Conservation (phyloP, 2,888 invertebrate genomes). For the Caenorhabditis sulstoni region DNA sequence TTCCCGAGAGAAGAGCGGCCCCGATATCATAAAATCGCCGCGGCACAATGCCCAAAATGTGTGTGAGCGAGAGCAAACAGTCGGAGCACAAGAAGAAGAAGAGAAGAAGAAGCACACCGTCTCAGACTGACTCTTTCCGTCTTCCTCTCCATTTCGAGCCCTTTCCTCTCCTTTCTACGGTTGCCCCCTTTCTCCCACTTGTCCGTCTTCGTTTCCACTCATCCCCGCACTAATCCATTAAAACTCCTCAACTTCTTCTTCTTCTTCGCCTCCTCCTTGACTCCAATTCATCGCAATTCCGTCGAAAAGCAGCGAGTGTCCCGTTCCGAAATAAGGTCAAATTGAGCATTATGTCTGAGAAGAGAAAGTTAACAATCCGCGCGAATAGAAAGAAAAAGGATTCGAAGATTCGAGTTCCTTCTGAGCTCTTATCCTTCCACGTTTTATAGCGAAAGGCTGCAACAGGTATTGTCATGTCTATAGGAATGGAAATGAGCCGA, state of each 20-base stretch:
- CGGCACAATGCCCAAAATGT: conserved; percentile 50
- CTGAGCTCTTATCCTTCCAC: too few species aligned
- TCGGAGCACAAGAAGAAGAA: conserved; percentile 6
- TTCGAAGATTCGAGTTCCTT: too few species aligned
- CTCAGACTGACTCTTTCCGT: conserved; percentile 12
- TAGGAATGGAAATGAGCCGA: too few species aligned
- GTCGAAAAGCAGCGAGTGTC: not conserved
- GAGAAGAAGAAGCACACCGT: conserved; percentile 20
- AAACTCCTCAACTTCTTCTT: conserved; percentile 34
- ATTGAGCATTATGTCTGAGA: conserved; percentile 18
- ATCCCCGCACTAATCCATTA: conserved; percentile 26
- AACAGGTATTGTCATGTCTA: too few species aligned
- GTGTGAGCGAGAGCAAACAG: conserved; percentile 50
- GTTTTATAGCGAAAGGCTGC: too few species aligned
- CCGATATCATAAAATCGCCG: conserved; percentile 52
- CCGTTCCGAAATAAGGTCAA: conserved; percentile 31
- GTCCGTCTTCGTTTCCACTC: conserved; percentile 22
- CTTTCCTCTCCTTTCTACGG: conserved; percentile 4
- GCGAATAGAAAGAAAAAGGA: too few species aligned
- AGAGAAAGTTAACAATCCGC: conserved; percentile 10
- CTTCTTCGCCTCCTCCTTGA: conserved; percentile 28
- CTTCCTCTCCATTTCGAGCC: conserved; percentile 15
- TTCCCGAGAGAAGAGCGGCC: conserved; percentile 8
- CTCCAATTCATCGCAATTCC: conserved; percentile 32
- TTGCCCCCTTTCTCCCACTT: conserved; percentile 17